Percentiles rank a stretch among this genome's conserved stretches.
phyloP scores from a whole-genome alignment of 2,888 invertebrate genomes.

The Lochmaea crataegi region DNA sequence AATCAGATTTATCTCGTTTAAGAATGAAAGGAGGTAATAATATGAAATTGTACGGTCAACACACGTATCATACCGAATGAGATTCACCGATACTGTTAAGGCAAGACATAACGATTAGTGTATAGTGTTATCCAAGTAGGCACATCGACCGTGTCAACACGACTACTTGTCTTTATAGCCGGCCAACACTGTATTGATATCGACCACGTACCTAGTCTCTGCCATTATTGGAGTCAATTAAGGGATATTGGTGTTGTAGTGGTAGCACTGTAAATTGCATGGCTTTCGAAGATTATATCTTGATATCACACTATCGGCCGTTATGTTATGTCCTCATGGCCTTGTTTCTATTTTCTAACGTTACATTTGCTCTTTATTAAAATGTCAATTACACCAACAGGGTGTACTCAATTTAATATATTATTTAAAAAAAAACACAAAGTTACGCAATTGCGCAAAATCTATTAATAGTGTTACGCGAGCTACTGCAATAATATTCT shows the following conservation, averaged over 20 bases:
- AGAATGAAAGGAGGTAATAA: slow-evolving; percentile 22
- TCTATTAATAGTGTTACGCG: too few relatives aligned
- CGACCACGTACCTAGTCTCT: slow-evolving; percentile 49
- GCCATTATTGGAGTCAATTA: slow-evolving; percentile 57
- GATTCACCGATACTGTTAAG: slow-evolving; percentile 42
- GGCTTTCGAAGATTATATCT: slow-evolving; percentile 56
- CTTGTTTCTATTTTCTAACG: slow-evolving; percentile 24
- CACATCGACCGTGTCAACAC: slow-evolving; percentile 42
- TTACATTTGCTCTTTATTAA: slow-evolving; percentile 16
- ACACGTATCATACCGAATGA: slow-evolving; percentile 34
- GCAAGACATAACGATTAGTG: slow-evolving; percentile 45
- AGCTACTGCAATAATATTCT: too few relatives aligned
- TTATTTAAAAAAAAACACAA: background rate
- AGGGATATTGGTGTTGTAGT: slow-evolving; percentile 56
- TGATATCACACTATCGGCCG: slow-evolving; percentile 46
- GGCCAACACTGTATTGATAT: slow-evolving; percentile 50
- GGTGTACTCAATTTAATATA: background rate
- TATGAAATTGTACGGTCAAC: slow-evolving; percentile 25
- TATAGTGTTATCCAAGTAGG: slow-evolving; percentile 32
- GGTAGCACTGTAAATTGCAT: slow-evolving; percentile 58
- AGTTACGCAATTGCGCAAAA: too few relatives aligned
- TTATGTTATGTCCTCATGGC: slow-evolving; percentile 10
- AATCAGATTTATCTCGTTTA: slow-evolving; percentile 8
- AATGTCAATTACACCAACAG: background rate
- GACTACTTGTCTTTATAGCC: slow-evolving; percentile 54